Percentiles rank a stretch among this genome's conserved stretches.
Conservation (phyloP, 2,888 invertebrate genomes). For the Tenthredo distinguenda region DNA sequence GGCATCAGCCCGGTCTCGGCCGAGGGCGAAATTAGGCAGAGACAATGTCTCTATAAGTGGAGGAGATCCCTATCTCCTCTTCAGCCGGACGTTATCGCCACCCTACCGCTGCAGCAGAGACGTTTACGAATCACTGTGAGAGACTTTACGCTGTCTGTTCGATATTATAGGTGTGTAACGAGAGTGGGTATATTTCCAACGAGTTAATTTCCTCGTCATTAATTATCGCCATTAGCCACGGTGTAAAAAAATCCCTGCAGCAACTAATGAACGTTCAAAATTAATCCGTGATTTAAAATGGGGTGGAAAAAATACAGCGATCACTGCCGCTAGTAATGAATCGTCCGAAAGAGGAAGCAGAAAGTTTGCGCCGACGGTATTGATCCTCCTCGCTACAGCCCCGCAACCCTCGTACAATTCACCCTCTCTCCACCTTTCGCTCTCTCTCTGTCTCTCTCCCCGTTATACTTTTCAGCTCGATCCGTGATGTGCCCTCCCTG, state of each 20-base stretch:
- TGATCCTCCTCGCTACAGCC: conserved; percentile 42
- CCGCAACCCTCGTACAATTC: conserved; percentile 23
- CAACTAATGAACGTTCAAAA: not conserved
- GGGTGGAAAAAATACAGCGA: not conserved
- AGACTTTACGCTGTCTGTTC: not conserved
- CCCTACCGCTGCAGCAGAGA: not conserved
- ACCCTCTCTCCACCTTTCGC: not conserved
- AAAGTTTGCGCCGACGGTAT: conserved; percentile 50
- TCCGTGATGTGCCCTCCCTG: not conserved
- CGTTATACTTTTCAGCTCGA: conserved; percentile 24
- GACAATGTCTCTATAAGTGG: conserved; percentile 43
- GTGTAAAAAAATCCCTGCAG: not conserved
- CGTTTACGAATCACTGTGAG: not conserved
- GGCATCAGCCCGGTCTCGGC: not conserved
- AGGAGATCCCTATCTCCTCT: conserved; percentile 16
- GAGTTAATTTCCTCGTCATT: not conserved
- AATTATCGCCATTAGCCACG: not conserved
- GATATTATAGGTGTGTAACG: not conserved
- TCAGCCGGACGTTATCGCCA: conserved; percentile 34
- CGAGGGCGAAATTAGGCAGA: conserved; percentile 40
- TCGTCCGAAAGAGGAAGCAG: conserved; percentile 45
- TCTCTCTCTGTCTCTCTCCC: not conserved
- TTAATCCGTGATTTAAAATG: not conserved
- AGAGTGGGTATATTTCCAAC: not conserved
- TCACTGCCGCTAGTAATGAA: conserved; percentile 25